Evolutionary conservation across 2,113 vertebrate genomes (phyloP).

Genomic region (Pluvianellus socialis): DNA sequence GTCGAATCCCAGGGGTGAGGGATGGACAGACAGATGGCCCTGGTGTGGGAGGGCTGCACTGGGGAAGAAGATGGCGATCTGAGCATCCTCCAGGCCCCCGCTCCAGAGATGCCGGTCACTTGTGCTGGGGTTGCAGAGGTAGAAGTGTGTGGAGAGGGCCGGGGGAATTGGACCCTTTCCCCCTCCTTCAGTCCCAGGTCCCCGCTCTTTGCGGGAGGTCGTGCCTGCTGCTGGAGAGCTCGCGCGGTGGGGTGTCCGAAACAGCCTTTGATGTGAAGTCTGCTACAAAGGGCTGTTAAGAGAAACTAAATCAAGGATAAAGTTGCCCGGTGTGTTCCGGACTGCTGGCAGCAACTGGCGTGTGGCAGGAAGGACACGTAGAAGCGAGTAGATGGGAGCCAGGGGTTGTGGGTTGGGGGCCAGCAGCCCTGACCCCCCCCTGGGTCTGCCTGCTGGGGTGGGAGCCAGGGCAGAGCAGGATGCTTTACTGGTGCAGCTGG

Average conservation of each 20-base stretch:
- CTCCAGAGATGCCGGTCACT: background rate
- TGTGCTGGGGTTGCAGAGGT: background rate
- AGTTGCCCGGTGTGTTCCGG: accelerated
- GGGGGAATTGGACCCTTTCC: background rate
- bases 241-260: accelerated
- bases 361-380: background rate
- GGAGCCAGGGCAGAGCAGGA: background rate
- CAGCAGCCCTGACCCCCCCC: background rate
- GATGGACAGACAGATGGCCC: background rate
- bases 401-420: background rate
- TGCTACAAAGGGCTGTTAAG: background rate
- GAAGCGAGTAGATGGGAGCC: background rate
- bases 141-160: accelerated
- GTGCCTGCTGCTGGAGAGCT: background rate
- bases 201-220: accelerated
- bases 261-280: background rate
- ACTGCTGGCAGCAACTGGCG: background rate
- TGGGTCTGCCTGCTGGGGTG: background rate
- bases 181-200: background rate
- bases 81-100: background rate
- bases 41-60: accelerated
- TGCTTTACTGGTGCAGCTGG: background rate
- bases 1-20: background rate
- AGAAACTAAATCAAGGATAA: background rate
- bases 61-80: background rate